Conservation (phyloP, 1,140 invertebrate genomes). For the Eulimnadia texana region DNA sequence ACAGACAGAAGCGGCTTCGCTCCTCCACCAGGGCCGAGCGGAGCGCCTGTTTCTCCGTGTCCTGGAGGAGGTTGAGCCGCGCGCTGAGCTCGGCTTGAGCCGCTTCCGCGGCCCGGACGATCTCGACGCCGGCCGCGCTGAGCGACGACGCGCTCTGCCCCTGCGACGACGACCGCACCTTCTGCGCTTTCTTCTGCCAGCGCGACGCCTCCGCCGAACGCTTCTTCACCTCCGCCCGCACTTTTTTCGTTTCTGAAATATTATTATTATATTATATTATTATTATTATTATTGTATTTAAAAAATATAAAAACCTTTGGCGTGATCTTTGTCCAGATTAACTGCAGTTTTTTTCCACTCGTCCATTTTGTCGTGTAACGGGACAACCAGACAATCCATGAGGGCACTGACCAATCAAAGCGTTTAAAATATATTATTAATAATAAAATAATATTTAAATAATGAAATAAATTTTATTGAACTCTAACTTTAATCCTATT, state of each 20-base stretch:
- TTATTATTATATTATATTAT: background rate
- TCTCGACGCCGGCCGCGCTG: constrained; percentile 50
- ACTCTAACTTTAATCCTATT: too few relatives aligned
- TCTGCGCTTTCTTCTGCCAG: constrained; percentile 68
- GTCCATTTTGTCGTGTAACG: constrained; percentile 74
- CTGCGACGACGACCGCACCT: constrained; percentile 28
- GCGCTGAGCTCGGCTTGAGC: constrained; percentile 67
- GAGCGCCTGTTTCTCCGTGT: constrained; percentile 83
- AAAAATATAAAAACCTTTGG: constrained; percentile 45
- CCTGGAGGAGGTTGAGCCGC: constrained; percentile 68
- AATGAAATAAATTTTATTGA: background rate
- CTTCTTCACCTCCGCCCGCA: constrained; percentile 71
- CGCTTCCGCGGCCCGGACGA: constrained; percentile 52
- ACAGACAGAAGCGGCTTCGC: constrained; percentile 73
- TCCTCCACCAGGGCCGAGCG: constrained; percentile 84
- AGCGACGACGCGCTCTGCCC: constrained; percentile 35
- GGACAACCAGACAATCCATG: constrained; percentile 52
- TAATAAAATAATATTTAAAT: background rate
- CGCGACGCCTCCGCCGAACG: constrained; percentile 70
- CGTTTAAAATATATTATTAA: background rate
- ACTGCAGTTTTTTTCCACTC: constrained; percentile 74
- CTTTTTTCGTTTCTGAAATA: constrained; percentile 65
- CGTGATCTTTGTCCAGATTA: constrained; percentile 75
- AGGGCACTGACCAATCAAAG: constrained; percentile 23
- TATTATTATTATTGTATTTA: background rate